A percentile compares a stretch with the other conserved stretches of the same genome.
These are phyloP conservation scores for Carcharodon carcharias DNA, from an alignment of 2,797 vertebrate genomes.

Conservation along the genomic window DNA sequence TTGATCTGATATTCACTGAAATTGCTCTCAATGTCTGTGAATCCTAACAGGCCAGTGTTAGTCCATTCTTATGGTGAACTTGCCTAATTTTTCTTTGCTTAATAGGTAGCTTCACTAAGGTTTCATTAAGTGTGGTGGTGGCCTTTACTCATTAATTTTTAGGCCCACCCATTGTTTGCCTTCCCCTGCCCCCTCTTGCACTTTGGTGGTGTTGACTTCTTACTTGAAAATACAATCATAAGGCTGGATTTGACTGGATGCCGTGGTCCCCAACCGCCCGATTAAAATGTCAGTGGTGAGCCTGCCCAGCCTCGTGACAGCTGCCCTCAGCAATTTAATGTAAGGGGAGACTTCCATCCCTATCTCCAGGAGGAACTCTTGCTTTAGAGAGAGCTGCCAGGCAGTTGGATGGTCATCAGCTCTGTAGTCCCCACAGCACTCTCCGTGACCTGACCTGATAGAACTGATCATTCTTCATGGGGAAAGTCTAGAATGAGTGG, in stretches of 20 bases:
- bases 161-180: neutral
- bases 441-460: neutral
- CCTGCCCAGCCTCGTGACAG: too few relatives aligned
- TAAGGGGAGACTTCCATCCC: too few relatives aligned
- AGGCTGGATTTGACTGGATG: too few relatives aligned
- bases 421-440: neutral
- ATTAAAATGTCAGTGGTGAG: too few relatives aligned
- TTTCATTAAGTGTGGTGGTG: neutral
- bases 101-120: neutral
- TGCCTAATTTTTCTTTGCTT: neutral
- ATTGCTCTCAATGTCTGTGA: neutral
- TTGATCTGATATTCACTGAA: neutral
- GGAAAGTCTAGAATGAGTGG: neutral
- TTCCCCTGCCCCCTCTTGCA: neutral
- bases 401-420: too few relatives aligned
- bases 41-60: neutral
- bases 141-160: neutral
- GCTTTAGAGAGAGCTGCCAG: too few relatives aligned
- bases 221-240: neutral
- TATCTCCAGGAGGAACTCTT: too few relatives aligned
- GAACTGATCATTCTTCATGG: neutral
- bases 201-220: neutral
- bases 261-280: too few relatives aligned
- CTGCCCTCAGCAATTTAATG: too few relatives aligned
- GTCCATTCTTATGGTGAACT: neutral